These are phyloP conservation scores for Myzus persicae DNA, from an alignment of 1,140 invertebrate species.

Conservation along the genomic window DNA sequence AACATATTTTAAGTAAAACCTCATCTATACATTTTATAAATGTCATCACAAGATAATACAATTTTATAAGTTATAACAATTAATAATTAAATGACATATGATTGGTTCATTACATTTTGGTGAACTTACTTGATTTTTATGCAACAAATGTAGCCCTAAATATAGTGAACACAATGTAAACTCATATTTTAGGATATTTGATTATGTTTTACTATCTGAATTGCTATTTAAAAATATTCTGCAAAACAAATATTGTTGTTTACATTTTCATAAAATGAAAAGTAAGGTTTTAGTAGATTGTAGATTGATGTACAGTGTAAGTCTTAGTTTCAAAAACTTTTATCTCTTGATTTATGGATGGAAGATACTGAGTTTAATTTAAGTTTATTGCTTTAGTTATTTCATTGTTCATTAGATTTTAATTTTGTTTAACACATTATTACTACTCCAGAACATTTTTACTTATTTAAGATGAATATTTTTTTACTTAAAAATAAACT, in stretches of 20 bases:
- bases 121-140: not conserved
- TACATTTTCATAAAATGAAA: not conserved
- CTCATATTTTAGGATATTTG: not conserved
- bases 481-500: not conserved
- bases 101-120: not conserved
- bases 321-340: constrained; percentile 9
- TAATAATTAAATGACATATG: not conserved
- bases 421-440: not conserved
- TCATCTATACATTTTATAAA: not conserved
- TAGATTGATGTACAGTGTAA: not conserved
- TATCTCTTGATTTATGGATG: constrained; percentile 47
- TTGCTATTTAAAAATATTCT: too few species aligned
- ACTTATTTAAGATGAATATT: not conserved
- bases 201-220: too few species aligned
- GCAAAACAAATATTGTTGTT: not conserved
- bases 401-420: constrained; percentile 11
- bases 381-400: not conserved
- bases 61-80: not conserved
- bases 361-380: not conserved
- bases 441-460: not conserved
- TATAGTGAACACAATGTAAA: not conserved
- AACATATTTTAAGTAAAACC: too few species aligned
- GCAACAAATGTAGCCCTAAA: not conserved
- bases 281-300: not conserved
- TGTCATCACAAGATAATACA: not conserved